A percentile compares a stretch with the other conserved stretches of the same genome.
These are phyloP conservation scores for Athrips mouffetella DNA, from an alignment of 2,888 invertebrate genomes.

Conservation along the genomic window DNA sequence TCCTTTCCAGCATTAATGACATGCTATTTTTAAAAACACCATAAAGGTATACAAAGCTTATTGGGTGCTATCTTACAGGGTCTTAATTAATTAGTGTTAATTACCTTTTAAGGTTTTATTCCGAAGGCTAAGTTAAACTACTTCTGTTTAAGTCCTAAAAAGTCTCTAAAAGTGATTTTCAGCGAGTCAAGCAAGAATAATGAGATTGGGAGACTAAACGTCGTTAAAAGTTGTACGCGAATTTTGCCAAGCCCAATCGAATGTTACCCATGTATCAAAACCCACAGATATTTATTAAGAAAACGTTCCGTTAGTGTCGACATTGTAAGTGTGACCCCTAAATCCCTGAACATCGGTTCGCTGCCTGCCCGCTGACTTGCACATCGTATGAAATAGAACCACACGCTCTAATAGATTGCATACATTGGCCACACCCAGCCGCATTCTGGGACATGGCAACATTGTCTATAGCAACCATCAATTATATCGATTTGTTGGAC, in stretches of 20 bases:
- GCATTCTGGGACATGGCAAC: slow-evolving; percentile 58
- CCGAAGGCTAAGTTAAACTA: background rate
- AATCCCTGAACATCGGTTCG: slow-evolving; percentile 40
- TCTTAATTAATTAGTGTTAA: too few species aligned
- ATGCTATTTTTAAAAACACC: slow-evolving; percentile 2
- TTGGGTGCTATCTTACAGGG: too few species aligned
- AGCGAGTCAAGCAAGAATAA: too few species aligned
- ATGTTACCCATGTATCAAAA: too few species aligned
- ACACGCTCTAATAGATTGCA: slow-evolving; percentile 41
- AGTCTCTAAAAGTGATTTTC: too few species aligned
- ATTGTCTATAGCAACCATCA: slow-evolving; percentile 48
- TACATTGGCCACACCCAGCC: slow-evolving; percentile 46
- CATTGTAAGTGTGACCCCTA: slow-evolving; percentile 51
- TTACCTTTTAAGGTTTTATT: too few species aligned
- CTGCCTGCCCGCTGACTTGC: slow-evolving; percentile 50
- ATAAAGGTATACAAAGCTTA: too few species aligned
- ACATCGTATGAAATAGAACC: slow-evolving; percentile 50
- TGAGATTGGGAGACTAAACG: too few species aligned
- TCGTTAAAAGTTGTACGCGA: too few species aligned
- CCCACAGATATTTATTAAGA: too few species aligned
- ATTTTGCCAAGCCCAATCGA: too few species aligned
- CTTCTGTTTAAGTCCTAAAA: background rate
- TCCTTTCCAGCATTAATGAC: slow-evolving; percentile 1
- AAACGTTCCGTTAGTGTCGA: slow-evolving; percentile 58
- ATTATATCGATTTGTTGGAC: slow-evolving; percentile 54